A percentile compares a stretch with the other conserved stretches of the same genome.
phyloP scores from a whole-genome alignment of 2,888 invertebrate species.

The Ormyrus labotus region DNA sequence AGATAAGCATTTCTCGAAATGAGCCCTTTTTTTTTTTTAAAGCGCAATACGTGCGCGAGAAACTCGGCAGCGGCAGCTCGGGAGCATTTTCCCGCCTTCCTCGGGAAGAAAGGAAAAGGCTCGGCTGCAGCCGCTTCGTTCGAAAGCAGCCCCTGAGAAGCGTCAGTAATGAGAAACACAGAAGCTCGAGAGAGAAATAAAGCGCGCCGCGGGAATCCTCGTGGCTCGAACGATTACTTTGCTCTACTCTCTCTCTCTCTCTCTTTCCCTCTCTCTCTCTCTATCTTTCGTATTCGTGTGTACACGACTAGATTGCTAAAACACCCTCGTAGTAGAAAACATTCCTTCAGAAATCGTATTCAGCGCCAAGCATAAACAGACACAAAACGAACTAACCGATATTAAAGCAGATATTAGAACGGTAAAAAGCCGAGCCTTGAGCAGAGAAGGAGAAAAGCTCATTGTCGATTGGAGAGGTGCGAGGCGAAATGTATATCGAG shows the following conservation, averaged over 20 bases:
- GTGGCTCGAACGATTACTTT: slow-evolving; percentile 25
- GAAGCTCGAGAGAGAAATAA: slow-evolving; percentile 30
- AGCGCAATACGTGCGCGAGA: slow-evolving; percentile 3
- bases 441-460: slow-evolving; percentile 51
- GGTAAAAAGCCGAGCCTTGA: background rate
- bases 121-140: background rate
- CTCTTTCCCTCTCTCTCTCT: slow-evolving; percentile 44
- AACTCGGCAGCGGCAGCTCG: background rate
- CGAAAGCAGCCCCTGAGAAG: slow-evolving; percentile 13
- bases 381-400: background rate
- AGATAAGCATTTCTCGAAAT: slow-evolving; percentile 4
- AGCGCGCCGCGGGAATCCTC: slow-evolving; percentile 36
- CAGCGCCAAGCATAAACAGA: background rate
- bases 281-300: slow-evolving; percentile 32
- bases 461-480: slow-evolving; percentile 69
- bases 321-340: slow-evolving; percentile 13
- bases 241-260: slow-evolving; percentile 21
- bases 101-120: background rate
- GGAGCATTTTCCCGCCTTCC: background rate
- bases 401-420: background rate
- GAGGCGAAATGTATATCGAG: slow-evolving; percentile 54
- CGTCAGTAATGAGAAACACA: slow-evolving; percentile 32
- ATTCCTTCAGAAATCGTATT: slow-evolving; percentile 28
- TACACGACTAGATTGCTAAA: slow-evolving; percentile 47
- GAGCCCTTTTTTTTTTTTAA: slow-evolving; percentile 1